Percentiles rank a stretch among this genome's conserved stretches.
phyloP scores from a whole-genome alignment of 2,797 vertebrate species.

The Lepilemur septentrionalis region DNA sequence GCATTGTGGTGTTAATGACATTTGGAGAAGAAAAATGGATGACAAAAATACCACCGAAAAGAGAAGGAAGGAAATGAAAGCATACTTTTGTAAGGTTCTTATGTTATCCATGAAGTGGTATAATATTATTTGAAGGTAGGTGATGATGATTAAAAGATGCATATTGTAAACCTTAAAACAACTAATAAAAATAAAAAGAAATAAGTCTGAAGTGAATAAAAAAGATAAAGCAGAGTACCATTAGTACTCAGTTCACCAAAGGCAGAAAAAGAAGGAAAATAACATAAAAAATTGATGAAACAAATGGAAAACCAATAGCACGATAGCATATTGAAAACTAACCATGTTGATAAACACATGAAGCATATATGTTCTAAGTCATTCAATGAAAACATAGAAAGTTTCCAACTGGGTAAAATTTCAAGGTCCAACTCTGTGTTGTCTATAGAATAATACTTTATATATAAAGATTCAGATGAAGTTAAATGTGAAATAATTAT shows the following conservation, averaged over 20 bases:
- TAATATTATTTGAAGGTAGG: background rate
- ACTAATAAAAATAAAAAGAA: background rate
- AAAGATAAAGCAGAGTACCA: background rate
- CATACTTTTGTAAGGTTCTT: background rate
- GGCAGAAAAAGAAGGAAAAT: background rate
- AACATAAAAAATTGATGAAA: background rate
- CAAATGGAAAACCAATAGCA: background rate
- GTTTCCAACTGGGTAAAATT: background rate
- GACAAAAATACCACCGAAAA: background rate
- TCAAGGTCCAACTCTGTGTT: background rate
- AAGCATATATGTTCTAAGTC: background rate
- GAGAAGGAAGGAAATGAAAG: background rate
- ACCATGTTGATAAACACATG: background rate
- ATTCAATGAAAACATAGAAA: background rate
- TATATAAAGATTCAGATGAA: background rate
- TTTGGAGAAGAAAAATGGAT: background rate
- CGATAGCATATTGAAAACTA: background rate
- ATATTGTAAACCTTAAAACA: background rate
- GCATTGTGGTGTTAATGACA: background rate
- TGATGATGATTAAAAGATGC: background rate
- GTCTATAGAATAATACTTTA: background rate
- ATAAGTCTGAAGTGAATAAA: background rate
- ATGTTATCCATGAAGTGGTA: background rate
- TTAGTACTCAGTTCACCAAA: background rate
- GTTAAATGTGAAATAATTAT: background rate